phyloP scores from a whole-genome alignment of 2,113 vertebrate species.

The Siniperca knerii region DNA sequence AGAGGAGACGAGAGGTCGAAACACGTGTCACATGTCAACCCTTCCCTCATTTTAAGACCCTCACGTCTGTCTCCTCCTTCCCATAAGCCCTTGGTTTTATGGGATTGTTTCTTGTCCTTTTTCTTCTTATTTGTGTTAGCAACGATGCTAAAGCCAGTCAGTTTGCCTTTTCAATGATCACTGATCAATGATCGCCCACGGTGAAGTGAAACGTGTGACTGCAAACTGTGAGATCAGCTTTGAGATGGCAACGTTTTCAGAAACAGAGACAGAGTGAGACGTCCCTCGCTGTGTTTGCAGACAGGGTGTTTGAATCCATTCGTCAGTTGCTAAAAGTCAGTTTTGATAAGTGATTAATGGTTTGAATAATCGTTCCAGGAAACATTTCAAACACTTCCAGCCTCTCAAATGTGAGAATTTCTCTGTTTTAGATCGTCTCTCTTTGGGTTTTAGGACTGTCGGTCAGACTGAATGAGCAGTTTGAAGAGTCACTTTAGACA shows the following conservation, averaged over 20 bases:
- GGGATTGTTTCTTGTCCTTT: too few species aligned
- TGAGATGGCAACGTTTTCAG: not conserved
- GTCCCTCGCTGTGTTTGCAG: not conserved
- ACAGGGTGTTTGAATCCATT: not conserved
- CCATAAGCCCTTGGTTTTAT: too few species aligned
- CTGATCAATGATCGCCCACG: too few species aligned
- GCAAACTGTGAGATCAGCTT: too few species aligned
- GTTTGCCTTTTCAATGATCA: too few species aligned
- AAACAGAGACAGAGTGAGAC: not conserved
- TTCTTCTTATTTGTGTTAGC: too few species aligned
- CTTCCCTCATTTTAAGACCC: not conserved
- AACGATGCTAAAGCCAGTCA: too few species aligned
- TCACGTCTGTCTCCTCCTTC: not conserved
- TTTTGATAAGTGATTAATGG: not conserved
- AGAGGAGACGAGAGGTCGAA: not conserved
- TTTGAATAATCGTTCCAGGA: not conserved
- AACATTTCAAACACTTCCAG: not conserved
- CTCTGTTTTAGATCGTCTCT: not conserved
- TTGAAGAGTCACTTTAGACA: not conserved
- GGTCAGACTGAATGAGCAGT: not conserved
- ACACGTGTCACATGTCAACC: conserved; percentile 12
- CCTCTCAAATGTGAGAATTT: not conserved
- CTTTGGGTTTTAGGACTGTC: not conserved
- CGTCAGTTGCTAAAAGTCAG: not conserved
- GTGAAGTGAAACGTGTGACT: not conserved